These are phyloP conservation scores for Rhinella marina DNA, from an alignment of 2,797 vertebrate genomes.

Conservation along the genomic window DNA sequence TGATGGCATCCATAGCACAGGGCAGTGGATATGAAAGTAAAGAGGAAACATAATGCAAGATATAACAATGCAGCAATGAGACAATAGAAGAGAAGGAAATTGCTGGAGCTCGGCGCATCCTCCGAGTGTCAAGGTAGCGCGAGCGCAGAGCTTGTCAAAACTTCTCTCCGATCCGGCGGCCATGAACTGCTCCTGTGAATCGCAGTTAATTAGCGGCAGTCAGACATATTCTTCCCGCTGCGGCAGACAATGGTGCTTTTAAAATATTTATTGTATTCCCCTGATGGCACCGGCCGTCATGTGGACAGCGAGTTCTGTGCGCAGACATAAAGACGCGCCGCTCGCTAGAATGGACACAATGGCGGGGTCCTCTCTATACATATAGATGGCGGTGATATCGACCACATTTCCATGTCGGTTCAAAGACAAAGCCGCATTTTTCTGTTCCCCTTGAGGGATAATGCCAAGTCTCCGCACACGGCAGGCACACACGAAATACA, in stretches of 20 bases:
- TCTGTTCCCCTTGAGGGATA: background rate
- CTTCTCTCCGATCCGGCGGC: background rate
- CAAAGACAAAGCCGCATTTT: background rate
- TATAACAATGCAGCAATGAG: conserved; percentile 27
- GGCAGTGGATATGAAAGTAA: background rate
- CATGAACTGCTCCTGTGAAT: background rate
- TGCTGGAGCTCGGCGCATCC: background rate
- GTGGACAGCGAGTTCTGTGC: background rate
- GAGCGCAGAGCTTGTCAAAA: background rate
- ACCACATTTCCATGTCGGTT: too few relatives aligned
- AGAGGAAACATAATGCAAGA: background rate
- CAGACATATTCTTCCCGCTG: background rate
- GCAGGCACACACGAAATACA: background rate
- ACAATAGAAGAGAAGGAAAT: conserved; percentile 30
- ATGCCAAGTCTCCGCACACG: background rate
- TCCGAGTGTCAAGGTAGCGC: conserved; percentile 20
- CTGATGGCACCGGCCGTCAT: background rate
- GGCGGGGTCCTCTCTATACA: background rate
- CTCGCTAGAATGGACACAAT: background rate
- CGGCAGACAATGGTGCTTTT: conserved; percentile 26
- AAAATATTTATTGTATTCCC: conserved; percentile 32
- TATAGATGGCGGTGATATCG: background rate
- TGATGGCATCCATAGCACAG: background rate
- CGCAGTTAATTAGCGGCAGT: background rate
- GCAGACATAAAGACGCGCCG: background rate